Evolutionary conservation across 2,797 vertebrate species (phyloP), one percentile per base, ranked within the genome.

Genomic region (Xiphorhynchus erythropygius): DNA sequence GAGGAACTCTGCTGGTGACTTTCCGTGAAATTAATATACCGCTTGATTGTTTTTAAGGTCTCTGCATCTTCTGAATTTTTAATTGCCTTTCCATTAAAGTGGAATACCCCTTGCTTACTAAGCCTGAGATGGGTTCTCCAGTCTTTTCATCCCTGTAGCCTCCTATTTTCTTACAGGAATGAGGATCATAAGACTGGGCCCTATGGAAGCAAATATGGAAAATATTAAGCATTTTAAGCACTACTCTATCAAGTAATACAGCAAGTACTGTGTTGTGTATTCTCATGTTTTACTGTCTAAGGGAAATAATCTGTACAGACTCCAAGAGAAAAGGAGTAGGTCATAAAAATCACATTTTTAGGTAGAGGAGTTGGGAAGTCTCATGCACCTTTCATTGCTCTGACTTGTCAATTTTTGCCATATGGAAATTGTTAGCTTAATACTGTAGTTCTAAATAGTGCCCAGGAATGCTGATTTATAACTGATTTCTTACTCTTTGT

Each of bases 391-490:
- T 94, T 96, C 60, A 84, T 39, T 94, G 90, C 67, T 89, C 50
- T 93, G 85, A 95, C 74, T 84, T 95, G 95, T 96, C 96, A 88
- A 89, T 96, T 97, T 97, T 95, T 15, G 0, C 93, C 97, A 97
- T 96, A 87, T 96, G 97, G 95, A 96, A 96, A 96, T 95, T 94
- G 95, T 97, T 97, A 97, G 75, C 73, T 57, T 88, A 59, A 87
- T 76, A 70, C 49, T 96, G 93, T 93, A 84, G 81, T 84, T 90
- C 85, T 93, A 95, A 96, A 94, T 76, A 94, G 73, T 91, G 74
- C 65, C 77, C 83, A 81, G 84, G 93, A 92, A 95, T 80, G 88
- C 76, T 80, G 80, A 87, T 82, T 81, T 89, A 87, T 73, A 80
- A 86, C 50, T 63, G 89, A 56, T 91, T 91, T 95, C 94, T 93